Evolutionary conservation across 2,113 vertebrate genomes (phyloP), one percentile per base, ranked within the genome.

Genomic region (Phaetusa simplex): DNA sequence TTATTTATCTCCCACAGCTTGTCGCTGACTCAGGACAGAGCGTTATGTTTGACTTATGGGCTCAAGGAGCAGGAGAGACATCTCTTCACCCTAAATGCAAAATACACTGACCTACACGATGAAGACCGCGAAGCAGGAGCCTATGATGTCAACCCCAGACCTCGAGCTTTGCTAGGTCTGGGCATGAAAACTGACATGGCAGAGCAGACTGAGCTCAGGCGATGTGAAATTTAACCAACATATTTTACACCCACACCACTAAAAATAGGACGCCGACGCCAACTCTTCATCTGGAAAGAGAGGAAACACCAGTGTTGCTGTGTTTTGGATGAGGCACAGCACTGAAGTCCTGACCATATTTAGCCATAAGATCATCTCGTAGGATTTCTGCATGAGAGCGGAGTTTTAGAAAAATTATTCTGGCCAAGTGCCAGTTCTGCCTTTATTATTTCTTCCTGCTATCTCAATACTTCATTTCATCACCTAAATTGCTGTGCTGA

Each of bases 231-330:
- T 15, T n/a, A 86, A 90, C 78, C 88, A 64, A n/a, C 72, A 42
- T 78, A 67, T 78, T 95, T 95, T 67, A 94, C 93, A 86, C 95
- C 95, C 94, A 97, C 95, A 72, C 69, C 90, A 82, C 97, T 93
- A 72, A 96, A 95, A 95, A 90, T 49, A 86, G 30, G 34, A 20
- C 1, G 0, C 47, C 2, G 3, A 38, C 38, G 47, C 90, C 92
- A 88, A 67, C 86, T 52, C 92, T 91, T 94, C 94, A 93, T 95
- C 81, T 93, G 91, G 91, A 64, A 81, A 4, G 92, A 70, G 66
- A 90, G 82, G 83, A 78, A 64, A 50, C 67, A 67, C 92, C 34
- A 47, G 34, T 5, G 21, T 62, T 22, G 12, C 87, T 43, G 85
- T 4, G n/a, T 32, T 83, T 65, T 72, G 95, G 95, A 90, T 30